A percentile compares a stretch with the other conserved stretches of the same genome.
These are phyloP conservation scores for Diplazon laetatorius DNA, from an alignment of 2,888 invertebrate genomes.

Conservation along the genomic window DNA sequence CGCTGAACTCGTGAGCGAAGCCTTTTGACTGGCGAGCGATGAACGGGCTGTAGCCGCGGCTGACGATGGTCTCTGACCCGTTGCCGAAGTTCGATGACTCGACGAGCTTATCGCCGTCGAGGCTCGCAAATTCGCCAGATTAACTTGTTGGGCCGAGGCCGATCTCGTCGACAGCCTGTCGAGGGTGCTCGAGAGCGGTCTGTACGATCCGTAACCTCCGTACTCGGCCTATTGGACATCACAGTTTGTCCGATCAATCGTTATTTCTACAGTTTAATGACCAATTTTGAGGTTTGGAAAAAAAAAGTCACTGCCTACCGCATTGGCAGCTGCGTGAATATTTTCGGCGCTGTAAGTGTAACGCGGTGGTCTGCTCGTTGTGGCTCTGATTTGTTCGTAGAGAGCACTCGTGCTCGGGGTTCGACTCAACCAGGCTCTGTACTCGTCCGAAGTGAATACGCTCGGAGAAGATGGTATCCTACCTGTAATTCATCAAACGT, in stretches of 20 bases:
- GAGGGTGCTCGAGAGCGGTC: constrained; percentile 87
- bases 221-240: constrained; percentile 75
- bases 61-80: constrained; percentile 77
- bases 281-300: not conserved
- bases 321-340: constrained; percentile 92
- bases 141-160: constrained; percentile 86
- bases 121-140: constrained; percentile 80
- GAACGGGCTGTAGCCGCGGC: constrained; percentile 79
- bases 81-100: constrained; percentile 76
- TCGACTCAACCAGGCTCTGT: constrained; percentile 95
- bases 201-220: constrained; percentile 86
- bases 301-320: constrained; percentile 86
- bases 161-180: constrained; percentile 87
- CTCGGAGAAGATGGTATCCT: constrained; percentile 83
- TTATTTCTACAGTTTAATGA: not conserved
- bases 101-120: constrained; percentile 81
- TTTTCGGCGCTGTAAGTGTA: constrained; percentile 96
- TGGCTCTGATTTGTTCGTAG: constrained; percentile 94
- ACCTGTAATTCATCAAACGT: constrained; percentile 73
- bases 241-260: not conserved
- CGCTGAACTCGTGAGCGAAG: constrained; percentile 67
- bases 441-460: constrained; percentile 95
- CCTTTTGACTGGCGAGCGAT: constrained; percentile 77
- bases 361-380: constrained; percentile 89
- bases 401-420: constrained; percentile 96